Evolutionary conservation across 1,140 invertebrate genomes (phyloP), one percentile per base, ranked within the genome.

Genomic region (Elymnias hypermnestra): DNA sequence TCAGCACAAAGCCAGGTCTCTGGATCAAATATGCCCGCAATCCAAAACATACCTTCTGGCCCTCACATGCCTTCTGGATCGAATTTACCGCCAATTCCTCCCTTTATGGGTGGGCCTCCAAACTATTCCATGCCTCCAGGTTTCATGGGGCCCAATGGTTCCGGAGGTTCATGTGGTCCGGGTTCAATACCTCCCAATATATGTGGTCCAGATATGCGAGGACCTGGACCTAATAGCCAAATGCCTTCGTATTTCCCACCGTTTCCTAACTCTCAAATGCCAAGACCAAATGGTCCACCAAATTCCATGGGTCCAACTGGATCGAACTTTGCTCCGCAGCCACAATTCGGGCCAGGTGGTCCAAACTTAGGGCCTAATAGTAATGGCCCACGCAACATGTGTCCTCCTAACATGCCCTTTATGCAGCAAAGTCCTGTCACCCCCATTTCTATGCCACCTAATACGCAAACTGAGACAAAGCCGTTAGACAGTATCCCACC

Each of bases 201-300:
- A 70, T 70, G 72, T 45, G 64, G 67, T 7, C 72, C 73, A 17
- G 75, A 81, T 43, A 72, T 77, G 64, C 53, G 60, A 6, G 74
- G 64, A 0, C 63, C 67, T 21, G 67, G 78, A 6, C 78, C 78
- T 8, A 83, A 78, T 67, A 74, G 74, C 13, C 69, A 72, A 10
- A 78, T 83, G 74, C 72, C 71, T 9, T 76, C 77, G 13, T 82
- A 82, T 40, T 79, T 73, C 41, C 74, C 79, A 1, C 73, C 73
- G 7, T 79, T 75, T 41, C 56, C 59, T 12, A 76, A 79, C 60
- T 54, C 61, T 10, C 43, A 58, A 19, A 73, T 77, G 67, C 72
- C 76, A n/a, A n/a, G n/a, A n/a, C n/a, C n/a, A n/a, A n/a, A n/a
- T 63, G 74, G 68, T 13, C 72, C 71, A n/a, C 62, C 67, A 17